Evolutionary conservation across 2,797 vertebrate genomes (phyloP), one percentile per base, ranked within the genome.

Genomic region (Phoebastria nigripes): DNA sequence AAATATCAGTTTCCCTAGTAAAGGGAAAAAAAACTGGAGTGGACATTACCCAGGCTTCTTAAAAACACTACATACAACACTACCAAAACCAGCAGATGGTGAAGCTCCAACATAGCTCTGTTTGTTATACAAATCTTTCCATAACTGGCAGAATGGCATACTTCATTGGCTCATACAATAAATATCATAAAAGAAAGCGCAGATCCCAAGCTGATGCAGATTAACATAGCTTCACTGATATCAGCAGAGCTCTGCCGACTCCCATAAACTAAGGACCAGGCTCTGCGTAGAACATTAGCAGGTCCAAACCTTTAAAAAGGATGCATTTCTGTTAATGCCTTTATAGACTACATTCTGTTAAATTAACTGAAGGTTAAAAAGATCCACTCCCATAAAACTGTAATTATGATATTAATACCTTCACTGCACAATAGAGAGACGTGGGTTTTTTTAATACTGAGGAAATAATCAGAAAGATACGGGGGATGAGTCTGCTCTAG

Each of bases 401-500:
- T 25, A 93, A 96, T 97, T 89, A 95, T 82, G 90, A 58, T 55
- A 74, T 37, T 81, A 93, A 82, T 35, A 44, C 28, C 69, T 85
- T 77, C 76, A 52, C 86, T 61, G 83, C 78, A 80, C 88, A 49
- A 65, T 0, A 39, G 37, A 28, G 52, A 56, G 15, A 67, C 4
- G 9, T 8, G 54, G 44, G 4, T 4, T 29, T n/a, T 44, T 83
- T 73, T 61, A 77, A 67, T 56, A n/a, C 3, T 4, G 58, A 80
- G 41, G 93, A 97, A 97, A 95, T 69, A 80, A 97, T 87, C 97
- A 95, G 94, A 93, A 91, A 95, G 93, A 96, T 65, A 78, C 2
- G 9, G 92, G 94, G 85, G 81, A 94, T 63, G 65, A 74, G 55
- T 18, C 72, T 91, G 84, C 69, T 93, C 94, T 89, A 87, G 96